Evolutionary conservation across 2,113 vertebrate species (phyloP).

Genomic region (Rutilus rutilus): DNA sequence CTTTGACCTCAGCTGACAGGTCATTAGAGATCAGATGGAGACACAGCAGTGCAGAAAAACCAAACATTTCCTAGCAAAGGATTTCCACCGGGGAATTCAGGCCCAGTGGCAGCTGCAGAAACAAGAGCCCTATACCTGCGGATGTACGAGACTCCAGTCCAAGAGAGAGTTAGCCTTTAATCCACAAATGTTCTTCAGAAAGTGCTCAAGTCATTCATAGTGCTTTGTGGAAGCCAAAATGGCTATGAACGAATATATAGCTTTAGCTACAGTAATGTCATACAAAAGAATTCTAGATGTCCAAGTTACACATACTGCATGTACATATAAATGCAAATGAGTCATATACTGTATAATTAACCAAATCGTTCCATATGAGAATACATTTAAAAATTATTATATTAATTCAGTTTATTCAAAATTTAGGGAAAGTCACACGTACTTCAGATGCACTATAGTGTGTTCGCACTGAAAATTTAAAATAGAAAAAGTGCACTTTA

Average conservation of each 20-base stretch:
- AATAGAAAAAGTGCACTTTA: no score
- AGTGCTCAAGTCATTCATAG: slow-evolving; percentile 15
- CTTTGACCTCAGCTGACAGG: slow-evolving; percentile 18
- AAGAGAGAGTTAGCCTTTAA: slow-evolving; percentile 44
- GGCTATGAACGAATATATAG: not conserved
- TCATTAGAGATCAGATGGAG: slow-evolving; percentile 49
- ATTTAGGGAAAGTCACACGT: no score
- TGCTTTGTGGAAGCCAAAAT: not conserved
- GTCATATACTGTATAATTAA: no score
- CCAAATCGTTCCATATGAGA: no score
- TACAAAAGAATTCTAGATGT: not conserved
- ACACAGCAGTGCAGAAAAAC: slow-evolving; percentile 47
- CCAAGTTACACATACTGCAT: not conserved
- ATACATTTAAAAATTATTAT: no score
- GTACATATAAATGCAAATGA: not conserved
- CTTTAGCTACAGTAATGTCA: not conserved
- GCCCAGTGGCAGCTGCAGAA: slow-evolving; percentile 53
- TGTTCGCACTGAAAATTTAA: no score
- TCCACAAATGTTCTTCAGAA: slow-evolving; percentile 53
- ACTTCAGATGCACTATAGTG: no score
- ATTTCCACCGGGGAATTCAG: slow-evolving; percentile 53
- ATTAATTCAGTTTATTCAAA: no score
- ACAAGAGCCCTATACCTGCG: slow-evolving; percentile 56
- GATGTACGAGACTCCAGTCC: slow-evolving; percentile 43
- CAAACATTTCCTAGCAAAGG: slow-evolving; percentile 58